These are phyloP conservation scores for Apis laboriosa DNA, from an alignment of 1,140 invertebrate species.

Conservation along the genomic window DNA sequence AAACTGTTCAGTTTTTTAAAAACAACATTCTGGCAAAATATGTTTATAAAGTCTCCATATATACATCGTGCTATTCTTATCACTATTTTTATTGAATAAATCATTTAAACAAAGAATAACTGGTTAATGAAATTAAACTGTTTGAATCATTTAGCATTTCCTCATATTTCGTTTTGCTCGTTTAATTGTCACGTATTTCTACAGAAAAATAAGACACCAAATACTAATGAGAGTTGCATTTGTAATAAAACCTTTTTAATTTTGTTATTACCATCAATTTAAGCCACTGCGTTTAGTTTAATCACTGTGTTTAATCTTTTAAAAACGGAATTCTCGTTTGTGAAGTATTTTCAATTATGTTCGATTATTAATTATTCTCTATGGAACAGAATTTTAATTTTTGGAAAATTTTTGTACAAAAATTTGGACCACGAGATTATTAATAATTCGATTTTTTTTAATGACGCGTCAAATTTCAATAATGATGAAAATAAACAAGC, in stretches of 20 bases:
- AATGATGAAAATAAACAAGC: conserved; percentile 19
- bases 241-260: background rate
- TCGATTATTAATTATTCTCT: background rate
- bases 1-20: background rate
- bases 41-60: background rate
- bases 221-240: background rate
- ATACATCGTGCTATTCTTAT: background rate
- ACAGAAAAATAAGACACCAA: background rate
- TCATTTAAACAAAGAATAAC: background rate
- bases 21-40: conserved; percentile 2
- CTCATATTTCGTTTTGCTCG: no score
- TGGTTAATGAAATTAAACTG: conserved; percentile 13
- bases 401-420: no score
- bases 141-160: conserved; percentile 6
- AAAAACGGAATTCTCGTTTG: background rate
- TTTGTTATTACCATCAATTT: background rate
- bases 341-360: background rate
- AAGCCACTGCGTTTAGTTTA: no score
- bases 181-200: background rate
- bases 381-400: no score
- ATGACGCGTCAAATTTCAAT: background rate
- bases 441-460: no score
- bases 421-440: no score
- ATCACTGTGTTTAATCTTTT: background rate
- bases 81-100: conserved; percentile 2